Base-by-base conservation (phyloP, 2,113 vertebrate genomes). In the Dendrocopos noguchii region DNA sequence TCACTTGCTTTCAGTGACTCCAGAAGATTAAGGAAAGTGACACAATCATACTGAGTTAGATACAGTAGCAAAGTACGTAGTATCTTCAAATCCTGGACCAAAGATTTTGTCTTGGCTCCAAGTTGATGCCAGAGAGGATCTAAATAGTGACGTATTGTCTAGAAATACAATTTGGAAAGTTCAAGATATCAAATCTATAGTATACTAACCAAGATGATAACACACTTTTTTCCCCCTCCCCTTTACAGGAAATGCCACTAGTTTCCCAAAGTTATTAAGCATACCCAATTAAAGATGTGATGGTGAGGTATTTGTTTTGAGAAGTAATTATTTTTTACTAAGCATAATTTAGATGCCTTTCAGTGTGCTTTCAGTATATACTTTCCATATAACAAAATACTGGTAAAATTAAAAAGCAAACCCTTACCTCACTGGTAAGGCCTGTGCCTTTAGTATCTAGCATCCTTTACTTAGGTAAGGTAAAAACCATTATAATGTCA, bases 41-140 rank as follows among this genome's bases (percentile, higher is more conserved):
- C 98, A 56, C 99, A 99, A 91, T 99, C 99, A 28, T 99, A 99
- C 94, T 99, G 99, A n/a, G 99, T 99, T 88, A 99, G 98, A 94
- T 99, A 99, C 12, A 99, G 98, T 2, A 99, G 97, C 80, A 99
- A 97, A 31, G 99, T 99, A 75, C 99, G 97, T 13, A 99, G 80
- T 68, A 99, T 97, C 95, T 99, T 99, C 92, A 99, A 95, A 95
- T 99, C 99, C 88, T 99, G 99, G 47, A 99, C 99, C 93, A 99
- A 96, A 34, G 98, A 98, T 92, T 99, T 99, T 28, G 99, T 99
- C 88, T 99, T 99, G 14, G 98, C 96, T 91, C 99, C 99, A 81
- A 99, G 98, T 46, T 99, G 99, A 95, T 99, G 99, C 99, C 99
- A 99, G 82, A 99, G 92, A 53, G 99, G 99, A 97, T 99, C 99